Base-by-base conservation (phyloP, 2,797 vertebrate species). In the Xiphorhynchus erythropygius region DNA sequence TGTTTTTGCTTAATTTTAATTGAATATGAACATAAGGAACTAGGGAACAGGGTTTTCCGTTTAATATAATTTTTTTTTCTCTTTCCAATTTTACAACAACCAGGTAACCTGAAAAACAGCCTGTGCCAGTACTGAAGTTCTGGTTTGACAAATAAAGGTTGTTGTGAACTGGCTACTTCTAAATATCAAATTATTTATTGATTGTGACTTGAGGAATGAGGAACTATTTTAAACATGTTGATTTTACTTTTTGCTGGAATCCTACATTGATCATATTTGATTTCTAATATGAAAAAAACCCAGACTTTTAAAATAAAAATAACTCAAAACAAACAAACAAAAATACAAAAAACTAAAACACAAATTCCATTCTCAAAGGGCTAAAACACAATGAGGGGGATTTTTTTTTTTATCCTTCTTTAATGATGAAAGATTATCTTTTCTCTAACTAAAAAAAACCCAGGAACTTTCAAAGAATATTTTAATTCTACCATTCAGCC, bases 1-100 rank as follows among this genome's bases (percentile, higher is more conserved):
- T 53, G 32, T 46, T 32, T 85, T 89, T 88, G 69, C 39, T 87
- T 89, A 83, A 84, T 85, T 91, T 91, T 90, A 84, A 75, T 73
- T 84, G 35, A 12, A 39, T 50, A 80, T 4, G 12, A 83, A 62
- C 49, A 71, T 23, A 86, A 55, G 28, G 10, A 90, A 87, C 10
- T 8, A 81, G 42, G 23, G 13, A 88, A 74, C 9, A 11, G 32
- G 32, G 13, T 68, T 84, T 92, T 81, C 37, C 21, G 12, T 74
- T 77, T 57, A 55, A 32, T 37, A 82, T 42, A 75, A 88, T 18
- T 11, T 8, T 41, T 87, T 88, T 35, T 60, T 68, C 55, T 78
- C 55, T 55, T 78, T 18, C 27, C 33, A 33, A 69, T 81, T 93
- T 90, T 8, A 4, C 50, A 81, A 62, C 24, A 52, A 49, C 27